Evolutionary conservation across 2,797 vertebrate species (phyloP).

Genomic region (Sebastes taczanowskii): DNA sequence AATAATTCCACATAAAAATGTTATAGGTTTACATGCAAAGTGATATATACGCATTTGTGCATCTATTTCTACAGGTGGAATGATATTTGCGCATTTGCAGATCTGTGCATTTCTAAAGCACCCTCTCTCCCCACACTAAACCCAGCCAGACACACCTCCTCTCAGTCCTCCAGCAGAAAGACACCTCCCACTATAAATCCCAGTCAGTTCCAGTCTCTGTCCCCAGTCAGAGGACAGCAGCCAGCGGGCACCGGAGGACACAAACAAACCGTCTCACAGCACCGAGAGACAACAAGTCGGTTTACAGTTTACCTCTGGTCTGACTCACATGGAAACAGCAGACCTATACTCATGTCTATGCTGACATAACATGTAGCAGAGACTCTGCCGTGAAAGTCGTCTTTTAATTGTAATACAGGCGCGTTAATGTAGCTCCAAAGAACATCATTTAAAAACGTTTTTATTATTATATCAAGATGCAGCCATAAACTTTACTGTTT

Average conservation of each 20-base stretch:
- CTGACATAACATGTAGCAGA: constrained; percentile 7
- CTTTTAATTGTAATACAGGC: constrained; percentile 2
- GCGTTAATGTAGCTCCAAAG: constrained; percentile 37
- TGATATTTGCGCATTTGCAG: no score
- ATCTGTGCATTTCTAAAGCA: no score
- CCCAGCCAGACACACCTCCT: constrained; percentile 1
- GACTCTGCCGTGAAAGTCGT: not conserved
- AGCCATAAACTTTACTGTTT: not conserved
- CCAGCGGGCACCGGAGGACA: not conserved
- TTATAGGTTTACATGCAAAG: no score
- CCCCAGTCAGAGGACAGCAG: not conserved
- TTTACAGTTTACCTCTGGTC: not conserved
- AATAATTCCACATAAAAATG: no score
- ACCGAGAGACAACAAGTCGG: not conserved
- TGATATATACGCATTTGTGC: no score
- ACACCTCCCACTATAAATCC: constrained; percentile 38
- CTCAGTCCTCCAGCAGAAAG: not conserved
- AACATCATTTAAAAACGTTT: not conserved
- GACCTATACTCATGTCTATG: not conserved
- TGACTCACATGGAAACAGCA: not conserved
- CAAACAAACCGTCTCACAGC: no score
- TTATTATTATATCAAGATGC: constrained; percentile 18
- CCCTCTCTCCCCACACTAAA: not conserved
- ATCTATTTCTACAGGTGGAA: no score
- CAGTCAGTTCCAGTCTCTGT: not conserved